Evolutionary conservation across 2,113 vertebrate species (phyloP).

Genomic region (Callospermophilus lateralis): DNA sequence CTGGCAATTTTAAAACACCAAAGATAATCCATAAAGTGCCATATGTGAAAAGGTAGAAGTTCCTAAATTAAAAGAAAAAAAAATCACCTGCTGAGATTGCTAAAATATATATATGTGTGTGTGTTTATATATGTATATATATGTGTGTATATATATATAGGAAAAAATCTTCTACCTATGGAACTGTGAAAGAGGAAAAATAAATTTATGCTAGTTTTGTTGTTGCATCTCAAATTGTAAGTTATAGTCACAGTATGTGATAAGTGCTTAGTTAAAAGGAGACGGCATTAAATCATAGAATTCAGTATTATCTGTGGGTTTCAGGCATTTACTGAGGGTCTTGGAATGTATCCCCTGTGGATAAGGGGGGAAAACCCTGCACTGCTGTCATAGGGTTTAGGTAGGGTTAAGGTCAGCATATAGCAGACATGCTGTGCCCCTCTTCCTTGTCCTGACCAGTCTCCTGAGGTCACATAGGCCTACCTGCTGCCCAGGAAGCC

Average conservation of each 20-base stretch:
- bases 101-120: neutral
- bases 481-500: constrained; percentile 91
- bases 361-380: neutral
- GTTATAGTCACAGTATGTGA: neutral
- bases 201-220: neutral
- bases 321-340: neutral
- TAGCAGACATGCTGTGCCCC: neutral
- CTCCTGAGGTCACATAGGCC: neutral
- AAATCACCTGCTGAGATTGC: neutral
- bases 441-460: rapidly evolving
- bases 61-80: neutral
- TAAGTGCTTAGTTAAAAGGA: neutral
- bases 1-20: neutral
- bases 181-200: neutral
- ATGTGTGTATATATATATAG: no score
- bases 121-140: no score
- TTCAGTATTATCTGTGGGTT: no score
- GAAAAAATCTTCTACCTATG: neutral
- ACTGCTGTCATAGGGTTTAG: neutral
- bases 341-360: no score
- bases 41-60: neutral
- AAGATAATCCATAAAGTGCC: neutral
- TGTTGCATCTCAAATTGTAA: neutral
- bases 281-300: neutral
- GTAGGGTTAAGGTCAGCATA: neutral